Evolutionary conservation across 2,797 vertebrate species (phyloP).

Genomic region (Lithobates sylvaticus): DNA sequence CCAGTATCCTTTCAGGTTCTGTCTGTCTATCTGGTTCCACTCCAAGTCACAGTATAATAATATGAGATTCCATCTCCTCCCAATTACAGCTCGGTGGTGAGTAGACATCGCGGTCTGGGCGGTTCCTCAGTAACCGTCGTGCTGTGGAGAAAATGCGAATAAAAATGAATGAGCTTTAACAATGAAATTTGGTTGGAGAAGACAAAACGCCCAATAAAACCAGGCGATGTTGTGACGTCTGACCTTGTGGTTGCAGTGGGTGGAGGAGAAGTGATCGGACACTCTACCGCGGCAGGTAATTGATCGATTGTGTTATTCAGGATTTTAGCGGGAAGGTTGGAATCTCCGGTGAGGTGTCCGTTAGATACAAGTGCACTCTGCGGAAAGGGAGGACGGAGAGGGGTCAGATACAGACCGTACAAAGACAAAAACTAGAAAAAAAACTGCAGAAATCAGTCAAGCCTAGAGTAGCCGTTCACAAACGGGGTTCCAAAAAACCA

Average conservation of each 20-base stretch:
- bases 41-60: neutral
- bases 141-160: conserved; percentile 64
- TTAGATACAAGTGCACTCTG: conserved; percentile 83
- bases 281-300: conserved; percentile 67
- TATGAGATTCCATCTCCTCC: neutral
- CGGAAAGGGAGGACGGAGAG: conserved; percentile 63
- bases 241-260: conserved; percentile 81
- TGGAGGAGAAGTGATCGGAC: conserved; percentile 71
- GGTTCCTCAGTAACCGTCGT: conserved; percentile 73
- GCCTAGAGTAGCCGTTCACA: too few species aligned
- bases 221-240: conserved; percentile 31
- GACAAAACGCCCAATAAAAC: neutral
- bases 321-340: conserved; percentile 72
- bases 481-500: too few species aligned
- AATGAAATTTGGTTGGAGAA: neutral
- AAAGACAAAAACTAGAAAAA: too few species aligned
- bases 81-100: conserved; percentile 94
- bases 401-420: neutral
- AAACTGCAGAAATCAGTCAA: too few species aligned
- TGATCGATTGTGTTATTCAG: conserved; percentile 73
- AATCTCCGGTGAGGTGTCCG: conserved; percentile 80
- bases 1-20: neutral
- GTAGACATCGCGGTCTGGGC: conserved; percentile 83
- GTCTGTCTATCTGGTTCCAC: neutral
- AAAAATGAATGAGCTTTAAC: neutral